Base-by-base conservation (phyloP, 1,140 invertebrate genomes). In the Ceratoteleas bidentatus region DNA sequence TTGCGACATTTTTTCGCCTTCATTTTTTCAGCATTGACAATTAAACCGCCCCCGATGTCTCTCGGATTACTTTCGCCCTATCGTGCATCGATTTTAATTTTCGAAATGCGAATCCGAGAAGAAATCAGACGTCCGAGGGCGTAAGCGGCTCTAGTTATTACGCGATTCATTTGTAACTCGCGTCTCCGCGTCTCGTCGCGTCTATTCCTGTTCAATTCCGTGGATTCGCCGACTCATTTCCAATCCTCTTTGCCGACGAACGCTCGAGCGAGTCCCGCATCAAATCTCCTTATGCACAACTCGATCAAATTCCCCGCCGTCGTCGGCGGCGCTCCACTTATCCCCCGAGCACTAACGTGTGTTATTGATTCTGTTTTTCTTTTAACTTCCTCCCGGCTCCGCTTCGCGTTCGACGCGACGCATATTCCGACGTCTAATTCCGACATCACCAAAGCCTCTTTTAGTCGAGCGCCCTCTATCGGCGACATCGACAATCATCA, bases 181-280 rank as follows among this genome's bases (percentile, higher is more conserved):
- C 80, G 80, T 77, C 54, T 66, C n/a, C n/a, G 58, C 73, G 75
- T 84, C 52, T 81, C 62, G n/a, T 40, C 24, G 76, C 54, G 49
- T 80, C 76, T 80, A 60, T 64, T 60, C 45, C 68, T 32, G 79
- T 83, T 84, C 81, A 81, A 83, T 85, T 86, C 73, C 83, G 81
- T 73, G 77, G 83, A 84, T 85, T 85, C 78, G 75, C 84, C 80
- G 73, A 85, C 81, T 86, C 82, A 81, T 73, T 81, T 73, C 50
- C 88, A 88, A 90, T 90, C 87, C 87, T 88, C 87, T 90, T 89
- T 89, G 85, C 83, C 85, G 81, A 84, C 84, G 86, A 88, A 90
- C 85, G 87, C 85, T 87, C 74, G 54, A 88, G 64, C 85, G 88
- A 87, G 77, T 78, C 84, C 81, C 83, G 56, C 73, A 76, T 81